Base-by-base conservation (phyloP, 1,140 invertebrate species). In the Zaprionus gabonicus region DNA sequence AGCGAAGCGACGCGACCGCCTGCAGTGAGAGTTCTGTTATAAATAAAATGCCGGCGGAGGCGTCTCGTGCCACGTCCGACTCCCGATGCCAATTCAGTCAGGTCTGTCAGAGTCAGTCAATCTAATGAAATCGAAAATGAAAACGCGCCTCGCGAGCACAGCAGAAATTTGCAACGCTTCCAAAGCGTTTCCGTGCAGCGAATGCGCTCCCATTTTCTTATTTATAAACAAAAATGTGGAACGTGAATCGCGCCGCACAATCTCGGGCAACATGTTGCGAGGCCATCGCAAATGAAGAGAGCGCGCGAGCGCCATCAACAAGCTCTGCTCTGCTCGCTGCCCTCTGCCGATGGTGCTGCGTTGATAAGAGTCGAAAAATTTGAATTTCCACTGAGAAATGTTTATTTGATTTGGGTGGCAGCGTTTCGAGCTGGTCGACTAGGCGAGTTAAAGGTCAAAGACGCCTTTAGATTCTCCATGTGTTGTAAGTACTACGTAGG, bases 181-280 rank as follows among this genome's bases (percentile, higher is more conserved):
- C 86, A 92, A 92, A 88, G 74, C 86, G 86, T 86, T 92, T 91
- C 91, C 91, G 91, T 91, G 91, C 86, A 91, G 81, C 83, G 65
- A 85, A 82, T 72, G 81, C 75, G 81, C 81, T 90, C 81, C 81
- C 80, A 90, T 78, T 81, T 34, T 85, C 81, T 85, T 91, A 85
- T 91, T 91, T 91, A 90, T 91, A 91, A 91, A 85, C 80, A 80
- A 77, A 76, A 76, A 80, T 88, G 88, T 91, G 88, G 88, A 91
- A 91, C 83, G 71, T 77, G 84, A 81, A 38, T 67, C 53, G 60
- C 65, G 27, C 20, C 12, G 17, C n/a, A 25, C 4, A 36, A 62
- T 66, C 64, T 38, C 44, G 59, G 59, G 71, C 76, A 75, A 78
- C 76, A 78, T 76, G 74, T 72, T 78, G 69, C 27, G 15, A 44